A percentile compares a stretch with the other conserved stretches of the same genome.
These are phyloP conservation scores for Merluccius polli DNA, from an alignment of 2,797 vertebrate genomes.

Conservation along the genomic window DNA sequence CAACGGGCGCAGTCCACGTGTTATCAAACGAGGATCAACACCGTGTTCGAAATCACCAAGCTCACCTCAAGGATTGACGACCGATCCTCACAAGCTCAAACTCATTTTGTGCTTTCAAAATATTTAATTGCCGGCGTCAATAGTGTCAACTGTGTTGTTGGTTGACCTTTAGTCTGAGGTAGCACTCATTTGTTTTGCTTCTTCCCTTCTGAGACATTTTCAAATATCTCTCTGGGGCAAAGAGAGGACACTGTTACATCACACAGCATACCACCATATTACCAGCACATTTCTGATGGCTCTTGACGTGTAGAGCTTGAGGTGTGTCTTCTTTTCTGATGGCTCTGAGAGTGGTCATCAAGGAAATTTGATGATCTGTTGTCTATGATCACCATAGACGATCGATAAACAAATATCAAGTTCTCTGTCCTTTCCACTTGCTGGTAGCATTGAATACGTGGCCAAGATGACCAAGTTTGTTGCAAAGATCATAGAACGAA, in stretches of 20 bases:
- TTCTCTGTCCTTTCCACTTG: background rate
- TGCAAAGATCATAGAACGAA: too few relatives aligned
- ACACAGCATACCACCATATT: too few relatives aligned
- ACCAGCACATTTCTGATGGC: background rate
- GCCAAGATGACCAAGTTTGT: background rate
- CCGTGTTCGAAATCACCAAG: background rate
- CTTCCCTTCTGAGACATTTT: too few relatives aligned
- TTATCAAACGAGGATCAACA: background rate
- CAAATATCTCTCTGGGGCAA: too few relatives aligned
- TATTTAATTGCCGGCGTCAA: background rate
- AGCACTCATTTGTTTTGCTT: background rate
- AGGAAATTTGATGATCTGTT: too few relatives aligned
- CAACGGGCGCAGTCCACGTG: slow-evolving; percentile 15
- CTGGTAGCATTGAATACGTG: background rate
- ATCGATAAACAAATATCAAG: background rate
- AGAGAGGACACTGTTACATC: too few relatives aligned
- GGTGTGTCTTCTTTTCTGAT: background rate
- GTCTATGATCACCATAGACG: too few relatives aligned
- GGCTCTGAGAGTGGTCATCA: slow-evolving; percentile 4
- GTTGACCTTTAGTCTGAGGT: background rate
- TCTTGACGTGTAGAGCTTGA: background rate
- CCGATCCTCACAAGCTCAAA: background rate
- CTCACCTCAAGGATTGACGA: background rate
- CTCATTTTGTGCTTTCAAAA: background rate
- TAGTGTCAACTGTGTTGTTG: background rate